Conservation (phyloP, 2,888 invertebrate genomes). For the Thymelicus lineola region DNA sequence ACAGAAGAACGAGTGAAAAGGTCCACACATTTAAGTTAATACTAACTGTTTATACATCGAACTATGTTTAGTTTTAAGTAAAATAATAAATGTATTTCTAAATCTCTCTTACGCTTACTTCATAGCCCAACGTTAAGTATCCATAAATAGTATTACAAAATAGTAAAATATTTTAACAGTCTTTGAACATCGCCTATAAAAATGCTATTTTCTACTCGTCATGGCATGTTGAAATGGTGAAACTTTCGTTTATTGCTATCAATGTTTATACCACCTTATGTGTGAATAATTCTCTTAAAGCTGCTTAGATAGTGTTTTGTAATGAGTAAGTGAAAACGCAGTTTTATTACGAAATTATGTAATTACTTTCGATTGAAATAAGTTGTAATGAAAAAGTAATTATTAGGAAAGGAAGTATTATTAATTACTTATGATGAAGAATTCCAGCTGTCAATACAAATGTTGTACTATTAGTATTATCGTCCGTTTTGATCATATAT, state of each 20-base stretch:
- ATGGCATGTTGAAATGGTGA: slow-evolving; percentile 27
- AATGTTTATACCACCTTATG: not conserved
- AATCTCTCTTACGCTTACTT: slow-evolving; percentile 1
- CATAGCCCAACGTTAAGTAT: slow-evolving; percentile 12
- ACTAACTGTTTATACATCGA: too few relatives aligned
- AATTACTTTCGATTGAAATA: slow-evolving; percentile 2
- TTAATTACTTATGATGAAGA: too few relatives aligned
- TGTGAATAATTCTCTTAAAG: not conserved
- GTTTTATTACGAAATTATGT: not conserved
- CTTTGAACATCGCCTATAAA: slow-evolving; percentile 10
- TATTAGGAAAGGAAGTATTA: not conserved
- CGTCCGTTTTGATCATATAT: too few relatives aligned
- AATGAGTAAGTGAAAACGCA: not conserved
- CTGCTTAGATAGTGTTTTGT: not conserved
- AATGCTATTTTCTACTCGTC: slow-evolving; percentile 25
- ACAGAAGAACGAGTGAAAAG: too few relatives aligned
- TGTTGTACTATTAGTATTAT: not conserved
- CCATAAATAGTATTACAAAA: slow-evolving; percentile 36
- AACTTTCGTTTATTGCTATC: slow-evolving; percentile 24
- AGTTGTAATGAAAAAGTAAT: not conserved
- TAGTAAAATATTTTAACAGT: slow-evolving; percentile 16
- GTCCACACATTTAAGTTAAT: too few relatives aligned
- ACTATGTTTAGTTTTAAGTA: too few relatives aligned
- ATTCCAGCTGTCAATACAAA: not conserved
- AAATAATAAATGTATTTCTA: not conserved